Base-by-base conservation (phyloP, 2,888 invertebrate genomes). In the Clepsis dumicolana region DNA sequence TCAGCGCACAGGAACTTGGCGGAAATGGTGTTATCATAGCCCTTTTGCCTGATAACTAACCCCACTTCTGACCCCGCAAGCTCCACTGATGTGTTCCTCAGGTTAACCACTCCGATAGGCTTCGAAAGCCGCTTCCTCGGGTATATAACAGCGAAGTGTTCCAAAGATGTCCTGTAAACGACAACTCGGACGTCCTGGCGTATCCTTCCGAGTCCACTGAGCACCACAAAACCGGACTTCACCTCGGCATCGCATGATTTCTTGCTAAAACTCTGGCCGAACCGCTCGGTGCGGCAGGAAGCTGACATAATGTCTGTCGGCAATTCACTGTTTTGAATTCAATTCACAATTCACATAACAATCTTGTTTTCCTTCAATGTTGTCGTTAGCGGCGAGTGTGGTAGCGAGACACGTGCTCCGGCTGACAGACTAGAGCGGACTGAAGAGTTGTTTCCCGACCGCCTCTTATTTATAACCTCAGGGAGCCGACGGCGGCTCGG, bases 141-240 rank as follows among this genome's bases (percentile, higher is more conserved):
- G 74, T 95, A 95, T 32, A 95, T 94, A 7, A 95, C 95, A 1
- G 95, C 95, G 77, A 95, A 95, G 77, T 95, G 95, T 79, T 95
- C 95, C 78, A 95, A 84, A 54, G 95, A 94, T 4, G 95, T 95
- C 71, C 94, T 90, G 81, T 95, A 95, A 25, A 95, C 95, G 75
- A 95, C 95, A 72, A 95, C 95, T 76, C 95, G 92, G 4, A 95
- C 95, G 72, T 94, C 93, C 82, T 95, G 95, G 18, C 94, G 89
- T 77, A 94, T 91, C 74, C 95, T 95, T 70, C 93, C 94, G 60
- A 94, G 94, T 1, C 94, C 94, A 41, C 95, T 75, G 52, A 95
- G 87, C 74, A 94, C 94, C 87, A 95, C 91, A 79, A 94, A 94
- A n/a, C 95, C 95, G 71, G 94, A 94, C 86, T 95, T 95, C 71